Conservation (phyloP, 2,113 vertebrate genomes). For the western clawed frog (Xenopus tropicalis) region UCB_Xtro_10.0 CM004447.2:4755001-4755500, state of each 20-base stretch:
- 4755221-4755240: not conserved
- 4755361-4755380: not conserved
- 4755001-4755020: too few relatives aligned
- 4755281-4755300: not conserved
- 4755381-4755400: not conserved
- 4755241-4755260: constrained; percentile 25
- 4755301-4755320: not conserved
- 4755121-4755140: too few relatives aligned
- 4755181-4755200: constrained; percentile 4
- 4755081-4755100: too few relatives aligned
- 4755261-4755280: not conserved
- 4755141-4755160: too few relatives aligned
- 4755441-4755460: too few relatives aligned
- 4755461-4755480: too few relatives aligned
- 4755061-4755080: too few relatives aligned
- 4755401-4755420: constrained; percentile 14
- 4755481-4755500: too few relatives aligned
- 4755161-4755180: not conserved
- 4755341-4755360: constrained; percentile 3
- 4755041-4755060: too few relatives aligned
- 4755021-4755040: too few relatives aligned
- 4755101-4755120: too few relatives aligned
- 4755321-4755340: constrained; percentile 12
- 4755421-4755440: not conserved
- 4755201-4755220: constrained; percentile 36